Conservation (phyloP, 2,888 invertebrate species). For the Cryptus viduatorius region DNA sequence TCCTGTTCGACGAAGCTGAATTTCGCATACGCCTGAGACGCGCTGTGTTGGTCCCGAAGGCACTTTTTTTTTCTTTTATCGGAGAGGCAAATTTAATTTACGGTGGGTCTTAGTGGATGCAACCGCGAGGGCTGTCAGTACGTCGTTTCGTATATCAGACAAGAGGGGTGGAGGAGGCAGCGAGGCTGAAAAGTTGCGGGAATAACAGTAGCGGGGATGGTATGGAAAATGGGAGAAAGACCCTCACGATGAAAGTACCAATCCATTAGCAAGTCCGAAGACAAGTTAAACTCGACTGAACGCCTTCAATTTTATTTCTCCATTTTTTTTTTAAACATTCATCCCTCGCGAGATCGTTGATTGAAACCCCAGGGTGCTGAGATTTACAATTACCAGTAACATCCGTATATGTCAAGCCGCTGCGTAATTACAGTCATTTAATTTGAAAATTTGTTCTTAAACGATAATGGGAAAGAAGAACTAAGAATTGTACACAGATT, state of each 20-base stretch:
- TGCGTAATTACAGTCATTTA: too few species aligned
- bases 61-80: conserved; percentile 25
- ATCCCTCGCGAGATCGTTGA: neutral
- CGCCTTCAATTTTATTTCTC: neutral
- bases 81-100: conserved; percentile 60
- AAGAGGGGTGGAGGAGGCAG: conserved; percentile 10
- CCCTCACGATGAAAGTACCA: conserved; percentile 24
- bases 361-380: conserved; percentile 9
- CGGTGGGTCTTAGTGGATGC: conserved; percentile 29
- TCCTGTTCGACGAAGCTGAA: conserved; percentile 9
- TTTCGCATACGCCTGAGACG: conserved; percentile 23
- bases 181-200: conserved; percentile 40
- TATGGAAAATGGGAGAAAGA: conserved; percentile 12
- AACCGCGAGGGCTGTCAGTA: conserved; percentile 18
- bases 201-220: conserved; percentile 9
- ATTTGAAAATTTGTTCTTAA: too few species aligned
- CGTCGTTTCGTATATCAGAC: conserved; percentile 33
- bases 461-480: neutral
- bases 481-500: neutral
- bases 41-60: conserved; percentile 22
- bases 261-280: conserved; percentile 50
- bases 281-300: conserved; percentile 37
- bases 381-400: neutral
- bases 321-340: neutral
- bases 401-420: too few species aligned